Evolutionary conservation across 2,113 vertebrate genomes (phyloP).

Genomic region (Mormoops blainvillei): DNA sequence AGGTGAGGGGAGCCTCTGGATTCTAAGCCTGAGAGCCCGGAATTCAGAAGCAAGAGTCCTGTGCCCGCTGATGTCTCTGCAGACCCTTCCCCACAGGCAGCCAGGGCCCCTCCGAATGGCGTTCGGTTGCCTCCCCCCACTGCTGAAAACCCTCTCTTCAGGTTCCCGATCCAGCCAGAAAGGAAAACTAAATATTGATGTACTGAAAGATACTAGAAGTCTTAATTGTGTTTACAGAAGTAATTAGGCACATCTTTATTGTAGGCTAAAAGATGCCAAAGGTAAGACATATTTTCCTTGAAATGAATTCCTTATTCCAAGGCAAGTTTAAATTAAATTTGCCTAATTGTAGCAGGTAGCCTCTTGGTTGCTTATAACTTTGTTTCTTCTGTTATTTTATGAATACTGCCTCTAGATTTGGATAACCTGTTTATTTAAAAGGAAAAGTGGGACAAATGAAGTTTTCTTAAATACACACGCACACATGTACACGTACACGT

Average conservation of each 20-base stretch:
- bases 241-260: background rate
- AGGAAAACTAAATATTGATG: background rate
- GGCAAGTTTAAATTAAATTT: constrained; percentile 31
- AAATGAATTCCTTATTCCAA: background rate
- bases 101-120: too few species aligned
- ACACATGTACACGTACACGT: too few species aligned
- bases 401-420: background rate
- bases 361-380: constrained; percentile 2
- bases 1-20: background rate
- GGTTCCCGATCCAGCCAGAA: background rate
- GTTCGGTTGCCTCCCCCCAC: background rate
- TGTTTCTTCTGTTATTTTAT: constrained; percentile 4
- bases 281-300: background rate
- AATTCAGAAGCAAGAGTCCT: background rate
- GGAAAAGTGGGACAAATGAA: background rate
- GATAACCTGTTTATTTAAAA: background rate
- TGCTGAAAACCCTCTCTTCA: background rate
- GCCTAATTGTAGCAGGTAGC: background rate
- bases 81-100: background rate
- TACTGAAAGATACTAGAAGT: background rate
- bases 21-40: background rate
- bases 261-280: background rate
- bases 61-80: fast-evolving
- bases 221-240: background rate
- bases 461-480: too few species aligned